phyloP scores from a whole-genome alignment of 2,113 vertebrate species.

The Brachionichthys hirsutus region DNA sequence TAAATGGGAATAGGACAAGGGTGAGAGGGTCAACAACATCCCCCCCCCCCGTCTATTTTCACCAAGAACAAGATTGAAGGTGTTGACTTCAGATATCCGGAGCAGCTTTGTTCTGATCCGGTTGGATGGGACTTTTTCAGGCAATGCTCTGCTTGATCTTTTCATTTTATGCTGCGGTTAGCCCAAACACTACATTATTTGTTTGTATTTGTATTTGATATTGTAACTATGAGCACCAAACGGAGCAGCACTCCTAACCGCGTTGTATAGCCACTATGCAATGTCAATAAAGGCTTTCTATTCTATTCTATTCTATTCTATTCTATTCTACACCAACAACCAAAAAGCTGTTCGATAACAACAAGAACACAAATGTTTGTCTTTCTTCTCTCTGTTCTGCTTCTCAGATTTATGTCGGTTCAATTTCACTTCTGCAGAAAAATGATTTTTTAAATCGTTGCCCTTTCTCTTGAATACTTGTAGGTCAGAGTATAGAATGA shows the following conservation, averaged over 20 bases:
- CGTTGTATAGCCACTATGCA: too few relatives aligned
- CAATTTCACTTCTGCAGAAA: too few relatives aligned
- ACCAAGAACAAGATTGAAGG: constrained; percentile 38
- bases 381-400: not conserved
- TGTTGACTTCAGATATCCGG: constrained; percentile 41
- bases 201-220: too few relatives aligned
- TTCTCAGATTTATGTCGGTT: too few relatives aligned
- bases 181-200: too few relatives aligned
- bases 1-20: constrained; percentile 70
- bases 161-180: constrained; percentile 18
- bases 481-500: too few relatives aligned
- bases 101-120: constrained; percentile 20
- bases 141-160: not conserved
- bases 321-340: constrained; percentile 2
- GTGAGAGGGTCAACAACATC: constrained; percentile 60
- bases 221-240: too few relatives aligned
- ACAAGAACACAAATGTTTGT: constrained; percentile 13
- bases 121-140: not conserved
- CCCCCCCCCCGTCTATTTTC: constrained; percentile 38
- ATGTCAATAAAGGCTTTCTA: too few relatives aligned
- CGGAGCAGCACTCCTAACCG: too few relatives aligned
- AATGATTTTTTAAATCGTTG: too few relatives aligned
- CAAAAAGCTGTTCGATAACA: constrained; percentile 52
- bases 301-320: too few relatives aligned
- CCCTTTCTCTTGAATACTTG: too few relatives aligned